Evolutionary conservation across 2,888 invertebrate species (phyloP).

Genomic region (Copidosoma aretas): DNA sequence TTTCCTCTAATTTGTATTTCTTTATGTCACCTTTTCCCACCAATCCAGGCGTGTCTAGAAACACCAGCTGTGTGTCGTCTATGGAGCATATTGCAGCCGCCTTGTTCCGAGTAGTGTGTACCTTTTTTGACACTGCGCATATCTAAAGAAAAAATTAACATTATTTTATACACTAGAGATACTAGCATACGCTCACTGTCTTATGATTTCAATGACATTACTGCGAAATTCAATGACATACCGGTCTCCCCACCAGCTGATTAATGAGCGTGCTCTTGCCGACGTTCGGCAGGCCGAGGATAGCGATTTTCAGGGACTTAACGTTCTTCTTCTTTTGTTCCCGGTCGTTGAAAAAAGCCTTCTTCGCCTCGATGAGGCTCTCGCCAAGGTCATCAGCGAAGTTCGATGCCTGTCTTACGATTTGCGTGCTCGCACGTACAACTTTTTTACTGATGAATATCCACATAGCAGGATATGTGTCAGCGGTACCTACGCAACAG

Average conservation of each 20-base stretch:
- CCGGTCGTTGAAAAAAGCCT: conserved; percentile 32
- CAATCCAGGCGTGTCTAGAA: conserved; percentile 93
- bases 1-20: conserved; percentile 67
- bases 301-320: conserved; percentile 65
- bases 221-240: conserved; percentile 62
- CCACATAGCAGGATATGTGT: conserved; percentile 28
- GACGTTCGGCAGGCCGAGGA: conserved; percentile 92
- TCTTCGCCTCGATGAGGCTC: conserved; percentile 29
- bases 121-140: conserved; percentile 88
- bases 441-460: conserved; percentile 22
- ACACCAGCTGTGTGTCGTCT: conserved; percentile 84
- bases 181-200: too few species aligned
- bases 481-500: too few species aligned
- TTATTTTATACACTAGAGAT: background rate
- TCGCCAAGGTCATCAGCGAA: conserved; percentile 37
- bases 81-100: conserved; percentile 76
- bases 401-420: conserved; percentile 30
- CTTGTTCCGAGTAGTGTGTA: conserved; percentile 85
- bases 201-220: too few species aligned
- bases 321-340: conserved; percentile 26
- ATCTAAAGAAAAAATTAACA: conserved; percentile 70
- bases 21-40: conserved; percentile 74
- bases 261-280: conserved; percentile 97
- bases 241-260: conserved; percentile 79
- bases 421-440: conserved; percentile 15